Conservation (phyloP, 2,797 vertebrate species). For the Typhlichthys subterraneus region DNA sequence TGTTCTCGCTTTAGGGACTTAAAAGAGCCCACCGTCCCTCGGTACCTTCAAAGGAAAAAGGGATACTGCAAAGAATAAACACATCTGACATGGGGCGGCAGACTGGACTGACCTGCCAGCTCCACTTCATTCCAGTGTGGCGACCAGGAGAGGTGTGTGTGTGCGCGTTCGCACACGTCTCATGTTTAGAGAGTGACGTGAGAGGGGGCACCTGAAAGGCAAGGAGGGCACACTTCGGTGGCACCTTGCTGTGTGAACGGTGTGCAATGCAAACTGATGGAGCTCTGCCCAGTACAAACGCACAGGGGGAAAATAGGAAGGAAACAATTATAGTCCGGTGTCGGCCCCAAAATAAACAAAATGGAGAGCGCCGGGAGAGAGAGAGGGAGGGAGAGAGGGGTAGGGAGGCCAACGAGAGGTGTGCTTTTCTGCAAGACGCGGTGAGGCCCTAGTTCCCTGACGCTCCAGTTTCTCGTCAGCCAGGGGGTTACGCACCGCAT, state of each 20-base stretch:
- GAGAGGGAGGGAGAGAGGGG: constrained; percentile 13
- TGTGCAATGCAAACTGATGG: constrained; percentile 44
- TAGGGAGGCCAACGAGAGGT: constrained; percentile 18
- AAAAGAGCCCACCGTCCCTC: constrained; percentile 53
- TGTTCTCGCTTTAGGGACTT: constrained; percentile 65
- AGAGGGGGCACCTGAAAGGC: constrained; percentile 26
- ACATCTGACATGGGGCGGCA: constrained; percentile 57
- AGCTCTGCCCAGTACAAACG: constrained; percentile 48
- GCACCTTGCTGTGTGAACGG: constrained; percentile 40
- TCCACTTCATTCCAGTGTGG: constrained; percentile 58
- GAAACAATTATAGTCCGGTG: constrained; percentile 54
- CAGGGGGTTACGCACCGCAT: constrained; percentile 61
- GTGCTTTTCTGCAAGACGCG: constrained; percentile 30
- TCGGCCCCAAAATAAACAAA: constrained; percentile 45
- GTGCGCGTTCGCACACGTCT: constrained; percentile 4
- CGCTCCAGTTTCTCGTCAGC: constrained; percentile 49
- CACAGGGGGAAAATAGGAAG: constrained; percentile 46
- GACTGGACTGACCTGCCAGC: constrained; percentile 46
- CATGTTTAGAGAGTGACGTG: constrained; percentile 1
- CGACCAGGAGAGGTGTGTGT: constrained; percentile 34
- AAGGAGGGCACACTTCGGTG: constrained; percentile 14
- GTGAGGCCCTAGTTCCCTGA: constrained; percentile 42
- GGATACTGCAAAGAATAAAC: constrained; percentile 61
- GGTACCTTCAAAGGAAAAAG: constrained; percentile 55
- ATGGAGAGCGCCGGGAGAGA: background rate